Base-by-base conservation (phyloP, 2,113 vertebrate genomes). In the Clarias magur region DNA sequence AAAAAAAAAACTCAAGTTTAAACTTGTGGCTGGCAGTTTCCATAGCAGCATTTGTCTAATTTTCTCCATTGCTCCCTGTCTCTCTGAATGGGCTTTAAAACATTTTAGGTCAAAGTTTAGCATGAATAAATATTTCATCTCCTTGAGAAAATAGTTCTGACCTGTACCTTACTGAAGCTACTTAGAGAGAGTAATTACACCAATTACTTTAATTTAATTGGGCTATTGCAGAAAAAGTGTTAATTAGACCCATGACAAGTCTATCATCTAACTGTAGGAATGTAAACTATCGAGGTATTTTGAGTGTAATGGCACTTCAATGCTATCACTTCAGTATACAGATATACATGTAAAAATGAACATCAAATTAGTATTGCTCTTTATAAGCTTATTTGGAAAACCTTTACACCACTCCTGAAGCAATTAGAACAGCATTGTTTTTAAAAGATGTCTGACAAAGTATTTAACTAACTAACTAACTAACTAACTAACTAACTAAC, bases 31-130 rank as follows among this genome's bases (percentile, higher is more conserved):
- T 80, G 34, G 25, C 25, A 12, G 79, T 89, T 78, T 83, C 80
- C 72, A 85, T 83, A 53, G 88, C 70, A 89, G 85, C 72, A 17
- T 6, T 25, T 30, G 7, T 72, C 30, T 72, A 27, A 19, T 19
- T 72, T 72, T 38, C 23, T 38, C 15, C 10, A 11, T 48, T 62
- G 65, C 27, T 54, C 11, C 15, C 56, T 34, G 34, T 73, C 10
- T 16, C 53, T 70, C 19, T 7, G 21, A 30, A 57, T 73, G 16
- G 16, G 27, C 25, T 86, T 25, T 19, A 60, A 9, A 72, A 27
- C 2, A 10, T 19, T 38, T 38, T n/a, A 4, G 65, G 65, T 27
- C n/a, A 27, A 38, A 72, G 68, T 16, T 38, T 72, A 34, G 16
- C 16, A 3, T 8, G 9, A 19, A 8, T 38, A 17, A 34, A 72